Conservation (phyloP, 2,888 invertebrate species). For the Eupithecia dodoneata region DNA sequence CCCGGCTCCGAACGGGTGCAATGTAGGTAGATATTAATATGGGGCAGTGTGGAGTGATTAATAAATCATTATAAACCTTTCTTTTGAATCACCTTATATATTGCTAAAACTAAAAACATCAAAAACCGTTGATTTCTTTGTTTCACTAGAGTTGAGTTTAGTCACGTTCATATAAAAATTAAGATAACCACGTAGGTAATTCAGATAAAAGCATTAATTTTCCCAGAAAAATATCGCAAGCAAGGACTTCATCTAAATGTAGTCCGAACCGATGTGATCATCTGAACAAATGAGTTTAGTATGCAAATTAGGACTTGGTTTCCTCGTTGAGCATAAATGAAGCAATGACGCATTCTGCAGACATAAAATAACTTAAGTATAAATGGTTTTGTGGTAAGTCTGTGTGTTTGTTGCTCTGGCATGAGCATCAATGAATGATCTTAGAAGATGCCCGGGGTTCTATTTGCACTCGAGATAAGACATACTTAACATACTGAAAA, state of each 20-base stretch:
- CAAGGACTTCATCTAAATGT: constrained; percentile 29
- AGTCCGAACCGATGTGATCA: constrained; percentile 32
- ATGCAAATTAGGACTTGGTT: constrained; percentile 35
- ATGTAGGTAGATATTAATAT: too few relatives aligned
- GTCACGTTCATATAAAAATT: background rate
- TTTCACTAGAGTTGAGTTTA: background rate
- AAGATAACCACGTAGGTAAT: constrained; percentile 5
- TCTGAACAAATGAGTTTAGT: constrained; percentile 32
- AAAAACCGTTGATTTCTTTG: background rate
- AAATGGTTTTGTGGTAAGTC: background rate
- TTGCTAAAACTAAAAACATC: too few relatives aligned
- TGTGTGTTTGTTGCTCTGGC: background rate
- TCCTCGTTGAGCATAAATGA: constrained; percentile 30
- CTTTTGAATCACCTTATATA: too few relatives aligned
- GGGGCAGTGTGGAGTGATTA: too few relatives aligned
- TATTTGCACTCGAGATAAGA: background rate
- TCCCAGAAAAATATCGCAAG: constrained; percentile 13
- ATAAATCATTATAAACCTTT: too few relatives aligned
- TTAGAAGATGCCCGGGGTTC: background rate
- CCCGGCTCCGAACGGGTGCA: too few relatives aligned
- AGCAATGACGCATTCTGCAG: constrained; percentile 12
- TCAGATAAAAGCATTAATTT: background rate
- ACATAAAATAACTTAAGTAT: background rate
- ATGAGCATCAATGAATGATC: background rate
- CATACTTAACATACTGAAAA: background rate